Base-by-base conservation (phyloP, 2,888 invertebrate genomes). In the Tolmerus cingulatus region DNA sequence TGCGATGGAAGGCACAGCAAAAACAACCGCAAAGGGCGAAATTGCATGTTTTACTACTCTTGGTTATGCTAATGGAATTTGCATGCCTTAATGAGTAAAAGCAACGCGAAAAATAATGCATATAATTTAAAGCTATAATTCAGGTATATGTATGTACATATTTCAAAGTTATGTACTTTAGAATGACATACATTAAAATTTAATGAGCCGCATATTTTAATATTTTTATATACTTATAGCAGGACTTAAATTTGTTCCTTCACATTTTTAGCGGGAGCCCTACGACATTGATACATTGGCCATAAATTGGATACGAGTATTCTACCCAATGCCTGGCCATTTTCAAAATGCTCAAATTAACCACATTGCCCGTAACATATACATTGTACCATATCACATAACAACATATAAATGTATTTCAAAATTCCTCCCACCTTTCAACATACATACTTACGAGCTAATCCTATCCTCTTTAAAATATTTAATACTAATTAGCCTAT, bases 41-140 rank as follows among this genome's bases (percentile, higher is more conserved):
- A 46, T 43, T 78, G 78, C 78, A 77, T 37, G 78, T 78, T 43
- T 23, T 78, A 37, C 23, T 78, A 2, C 46, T 40, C 78, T 78
- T 78, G 23, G 78, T 78, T 40, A 78, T 78, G 78, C 77, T 77
- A 77, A 77, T 51, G 51, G 51, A 51, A 16, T 51, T n/a, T 51
- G 7, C n/a, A 51, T 19, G 51, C 7, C 19, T 51, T 51, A 51
- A 51, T n/a, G n/a, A 51, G 51, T n/a, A 19, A 51, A 51, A 51
- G 19, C 51, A 51, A 19, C 5, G 51, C n/a, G 51, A 51, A 51
- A 51, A 51, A 51, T 43, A 43, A 43, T 43, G 12, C 43, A 51
- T 51, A n/a, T 51, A 16, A 51, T n/a, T 51, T 51, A 51, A 51
- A 51, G 19, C 16, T 8, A 51, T 51, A 16, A 51, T n/a, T n/a